phyloP scores from a whole-genome alignment of 2,888 invertebrate genomes.

The Blomia tropicalis region DNA sequence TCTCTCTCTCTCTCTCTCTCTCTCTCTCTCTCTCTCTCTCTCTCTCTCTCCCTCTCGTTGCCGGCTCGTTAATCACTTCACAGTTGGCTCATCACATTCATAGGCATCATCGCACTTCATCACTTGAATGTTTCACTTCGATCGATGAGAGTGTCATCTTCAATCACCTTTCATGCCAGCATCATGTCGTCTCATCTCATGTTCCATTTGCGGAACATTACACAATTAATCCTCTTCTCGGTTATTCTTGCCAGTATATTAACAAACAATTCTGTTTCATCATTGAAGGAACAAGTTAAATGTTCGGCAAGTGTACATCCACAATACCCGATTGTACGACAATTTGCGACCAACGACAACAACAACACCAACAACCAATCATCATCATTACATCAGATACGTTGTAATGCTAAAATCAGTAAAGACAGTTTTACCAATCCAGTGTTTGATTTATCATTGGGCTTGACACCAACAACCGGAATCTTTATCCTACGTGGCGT shows the following conservation, averaged over 20 bases:
- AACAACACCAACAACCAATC: neutral
- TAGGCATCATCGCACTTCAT: neutral
- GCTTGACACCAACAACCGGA: neutral
- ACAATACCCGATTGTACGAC: neutral
- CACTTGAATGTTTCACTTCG: neutral
- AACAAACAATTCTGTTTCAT: neutral
- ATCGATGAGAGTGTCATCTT: neutral
- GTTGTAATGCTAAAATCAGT: slow-evolving; percentile 8
- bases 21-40: too few relatives aligned
- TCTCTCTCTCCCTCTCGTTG: too few relatives aligned
- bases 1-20: too few relatives aligned
- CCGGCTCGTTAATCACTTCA: slow-evolving; percentile 4
- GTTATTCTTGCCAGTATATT: neutral
- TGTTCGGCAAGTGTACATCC: neutral
- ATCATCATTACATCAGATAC: too few relatives aligned
- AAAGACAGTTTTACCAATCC: neutral
- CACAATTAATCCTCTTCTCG: neutral
- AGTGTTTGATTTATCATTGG: neutral
- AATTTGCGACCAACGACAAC: neutral
- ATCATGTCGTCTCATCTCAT: too few relatives aligned
- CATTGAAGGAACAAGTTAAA: neutral
- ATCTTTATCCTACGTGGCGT: neutral
- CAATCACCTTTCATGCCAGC: too few relatives aligned
- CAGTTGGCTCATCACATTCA: slow-evolving; percentile 7
- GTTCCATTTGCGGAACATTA: neutral